Evolutionary conservation across 53 echinoderm and acorn worm species (phyloP).

Genomic region (Henricia sp.): DNA sequence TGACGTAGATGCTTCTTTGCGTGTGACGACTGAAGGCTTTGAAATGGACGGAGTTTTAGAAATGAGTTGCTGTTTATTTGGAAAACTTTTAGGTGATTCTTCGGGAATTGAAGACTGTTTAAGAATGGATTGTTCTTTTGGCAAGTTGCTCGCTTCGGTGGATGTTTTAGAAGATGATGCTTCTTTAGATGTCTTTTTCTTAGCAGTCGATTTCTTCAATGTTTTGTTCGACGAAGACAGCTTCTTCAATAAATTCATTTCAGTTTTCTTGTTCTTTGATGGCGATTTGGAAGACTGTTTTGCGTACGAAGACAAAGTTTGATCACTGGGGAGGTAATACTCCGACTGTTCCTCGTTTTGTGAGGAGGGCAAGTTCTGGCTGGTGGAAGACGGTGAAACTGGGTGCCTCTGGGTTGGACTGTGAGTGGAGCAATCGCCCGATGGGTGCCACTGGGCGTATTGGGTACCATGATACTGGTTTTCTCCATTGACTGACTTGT

Average conservation of each 20-base stretch:
- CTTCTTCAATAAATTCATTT: background rate
- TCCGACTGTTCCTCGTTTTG: background rate
- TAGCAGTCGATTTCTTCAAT: conserved; percentile 19
- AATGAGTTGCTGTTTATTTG: too few relatives aligned
- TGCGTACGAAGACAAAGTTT: background rate
- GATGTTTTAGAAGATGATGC: background rate
- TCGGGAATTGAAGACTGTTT: conserved; percentile 3
- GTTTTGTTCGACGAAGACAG: background rate
- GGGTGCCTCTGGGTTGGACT: conserved; percentile 15
- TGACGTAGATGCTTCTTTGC: background rate
- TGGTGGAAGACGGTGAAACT: background rate
- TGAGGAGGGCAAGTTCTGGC: background rate
- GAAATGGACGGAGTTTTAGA: too few relatives aligned
- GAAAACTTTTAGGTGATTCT: background rate
- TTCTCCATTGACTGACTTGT: background rate
- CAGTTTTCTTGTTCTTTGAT: background rate
- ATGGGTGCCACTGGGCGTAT: conserved; percentile 24
- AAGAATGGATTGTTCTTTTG: background rate
- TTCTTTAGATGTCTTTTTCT: conserved; percentile 36
- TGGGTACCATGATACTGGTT: background rate
- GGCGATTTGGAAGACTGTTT: background rate
- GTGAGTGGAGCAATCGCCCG: background rate
- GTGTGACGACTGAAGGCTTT: background rate
- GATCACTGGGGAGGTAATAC: background rate
- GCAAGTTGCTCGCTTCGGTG: background rate